phyloP scores from a whole-genome alignment of 1,140 invertebrate genomes.

The Megathymus violae region DNA sequence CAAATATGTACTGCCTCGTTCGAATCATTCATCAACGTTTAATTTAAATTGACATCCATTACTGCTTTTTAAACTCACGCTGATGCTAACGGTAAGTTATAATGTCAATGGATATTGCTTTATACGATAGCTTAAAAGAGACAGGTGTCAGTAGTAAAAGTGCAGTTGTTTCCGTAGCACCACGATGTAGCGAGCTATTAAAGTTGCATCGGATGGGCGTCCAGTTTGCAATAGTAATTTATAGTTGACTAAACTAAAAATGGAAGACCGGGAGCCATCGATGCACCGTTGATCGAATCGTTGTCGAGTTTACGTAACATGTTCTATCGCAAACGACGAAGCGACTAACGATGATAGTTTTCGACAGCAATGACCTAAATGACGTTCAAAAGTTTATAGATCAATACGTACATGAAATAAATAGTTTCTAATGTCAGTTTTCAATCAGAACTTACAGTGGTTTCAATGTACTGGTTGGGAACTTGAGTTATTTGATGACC shows the following conservation, averaged over 20 bases:
- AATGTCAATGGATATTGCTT: background rate
- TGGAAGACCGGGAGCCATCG: conserved; percentile 33
- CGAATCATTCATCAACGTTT: background rate
- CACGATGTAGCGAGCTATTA: conserved; percentile 49
- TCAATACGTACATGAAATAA: too few species aligned
- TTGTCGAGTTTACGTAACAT: conserved; percentile 9
- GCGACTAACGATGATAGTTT: too few species aligned
- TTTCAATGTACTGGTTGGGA: too few species aligned
- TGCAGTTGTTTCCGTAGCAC: conserved; percentile 36
- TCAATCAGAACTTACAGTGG: too few species aligned
- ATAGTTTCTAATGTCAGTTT: too few species aligned
- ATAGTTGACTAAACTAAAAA: conserved; percentile 60
- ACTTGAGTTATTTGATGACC: too few species aligned
- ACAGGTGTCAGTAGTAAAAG: conserved; percentile 10
- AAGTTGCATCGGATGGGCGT: conserved; percentile 51
- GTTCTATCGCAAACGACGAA: background rate
- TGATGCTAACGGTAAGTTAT: background rate
- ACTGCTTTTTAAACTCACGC: background rate
- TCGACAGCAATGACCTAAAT: too few species aligned
- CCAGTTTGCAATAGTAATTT: conserved; percentile 60
- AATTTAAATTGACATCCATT: conserved; percentile 5
- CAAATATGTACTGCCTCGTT: conserved; percentile 38
- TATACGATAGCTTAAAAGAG: background rate
- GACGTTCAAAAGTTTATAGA: too few species aligned
- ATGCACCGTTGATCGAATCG: conserved; percentile 25